Base-by-base conservation (phyloP, 2,113 vertebrate species). In the Chinchilla lanigera region DNA sequence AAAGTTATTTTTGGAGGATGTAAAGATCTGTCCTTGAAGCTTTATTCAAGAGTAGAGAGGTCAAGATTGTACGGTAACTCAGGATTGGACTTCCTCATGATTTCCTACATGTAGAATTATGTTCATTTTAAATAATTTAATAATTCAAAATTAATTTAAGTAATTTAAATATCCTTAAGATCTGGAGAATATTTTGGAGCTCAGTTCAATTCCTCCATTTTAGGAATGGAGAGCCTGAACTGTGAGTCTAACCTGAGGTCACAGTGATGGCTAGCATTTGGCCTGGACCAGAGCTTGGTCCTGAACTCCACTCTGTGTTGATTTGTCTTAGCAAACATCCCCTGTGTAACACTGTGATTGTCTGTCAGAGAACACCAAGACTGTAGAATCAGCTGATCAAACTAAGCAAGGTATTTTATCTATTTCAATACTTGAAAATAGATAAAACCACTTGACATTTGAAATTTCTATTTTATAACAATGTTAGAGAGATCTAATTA, bases 401-500 rank as follows among this genome's bases (percentile, higher is more conserved):
- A 75, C 33, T 75, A 93, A 90, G 4, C 14, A 56, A 71, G 6
- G 22, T 61, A 19, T 94, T 90, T 82, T 78, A 60, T 89, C 58
- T 52, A 1, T n/a, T 83, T 96, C 41, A 84, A 7, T 92, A 75
- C 2, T 38, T 86, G 28, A 13, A 86, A 78, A 54, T 41, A 86
- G 83, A 35, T 67, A 52, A 67, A 86, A 56, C 61, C 50, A 78
- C 5, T 88, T 89, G 54, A 82, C n/a, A 88, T 90, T 92, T 94
- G 47, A 84, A 77, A 73, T 86, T 61, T 80, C 67, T 87, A 8
- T 90, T 90, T 87, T 54, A 54, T 86, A 56, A 63, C 83, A 90
- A 38, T 33, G 93, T 85, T 86, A 83, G 82, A 87, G 94, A 93
- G 28, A 90, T 10, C 65, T 82, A 69, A 13, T 95, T 92, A 50